Evolutionary conservation across 1,140 invertebrate species (phyloP), one percentile per base, ranked within the genome.

Genomic region (Calliphora vicina): DNA sequence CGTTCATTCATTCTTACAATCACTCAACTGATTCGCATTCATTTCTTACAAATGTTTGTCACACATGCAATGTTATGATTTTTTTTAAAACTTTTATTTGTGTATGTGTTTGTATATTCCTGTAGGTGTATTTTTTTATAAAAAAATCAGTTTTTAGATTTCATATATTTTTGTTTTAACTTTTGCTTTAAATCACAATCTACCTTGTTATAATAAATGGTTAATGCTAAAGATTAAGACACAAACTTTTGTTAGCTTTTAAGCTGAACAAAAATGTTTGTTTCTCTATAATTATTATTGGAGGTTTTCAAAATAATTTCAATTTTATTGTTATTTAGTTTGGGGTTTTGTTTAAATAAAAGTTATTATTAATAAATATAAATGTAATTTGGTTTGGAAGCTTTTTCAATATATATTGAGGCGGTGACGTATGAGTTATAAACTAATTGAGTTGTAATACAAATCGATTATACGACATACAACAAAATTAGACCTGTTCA

Each of bases 21-120:
- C 27, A 74, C 45, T 50, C 45, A 50, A 50, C 13, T 50, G 45
- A 50, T 50, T 50, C 45, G 10, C 35, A 43, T 78, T 43, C 61
- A 67, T 25, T 78, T 43, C 74, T 78, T 42, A 78, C 74, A 78
- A 78, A 78, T 78, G 74, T 78, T 78, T 78, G 74, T 78, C 35
- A 78, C 74, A 78, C 74, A 78, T 78, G 74, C 74, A 45, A 78
- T 23, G 20, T 43, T 17, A 10, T 15, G 10, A 13, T n/a, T 57
- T 57, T 12, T 57, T 0, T 35, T 1, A n/a, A n/a, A n/a, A n/a
- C 10, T 35, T 35, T 35, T 35, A 5, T 35, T 35, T 35, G 6
- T 35, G 1, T 35, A 1, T 13, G 12, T 15, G 8, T 17, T 50
- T 50, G 45, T n/a, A 50, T 12, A 17, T 15, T 1, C 45, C 3